Base-by-base conservation (phyloP, 92 coral and sea anemone genomes). In the Bergia puertoricense region DNA sequence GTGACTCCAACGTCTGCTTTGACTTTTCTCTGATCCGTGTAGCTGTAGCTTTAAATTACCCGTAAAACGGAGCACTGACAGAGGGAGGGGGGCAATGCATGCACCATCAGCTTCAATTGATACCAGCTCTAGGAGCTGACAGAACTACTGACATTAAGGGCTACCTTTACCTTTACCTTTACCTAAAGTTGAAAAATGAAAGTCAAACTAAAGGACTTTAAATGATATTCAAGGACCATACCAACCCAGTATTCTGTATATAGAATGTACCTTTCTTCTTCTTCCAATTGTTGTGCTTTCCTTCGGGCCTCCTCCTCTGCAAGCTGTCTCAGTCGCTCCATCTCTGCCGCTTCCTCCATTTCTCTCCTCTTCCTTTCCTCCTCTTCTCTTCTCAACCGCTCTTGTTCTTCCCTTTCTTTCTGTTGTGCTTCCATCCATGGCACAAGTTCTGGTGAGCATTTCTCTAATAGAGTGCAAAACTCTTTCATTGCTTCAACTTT, bases 391-490 rank as follows among this genome's bases (percentile, higher is more conserved):
- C 91, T 93, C 71, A 92, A 50, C 85, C 98, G 85, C 81, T 90
- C 92, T 18, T 86, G 91, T 81, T 97, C 99, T 86, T 97, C 99
- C 42, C 86, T 90, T 67, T 97, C 99, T 42, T 89, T 90, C 77
- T 94, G 94, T 71, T 97, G 99, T 8, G 99, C 99, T 78, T 97
- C 99, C 93, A 97, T 94, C 94, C 96, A 97, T 8, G 99, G 98
- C 46, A 90, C 92, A 20, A 97, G 77, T 90, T 97, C 99, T 14
- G 98, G 98, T 11, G 99, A 96, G 65, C 95, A 92, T 56, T 93
- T 91, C 77, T 96, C 99, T 56, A 97, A 88, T 68, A 97, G 93
- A n/a, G 90, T 77, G 75, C 98, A 95, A 71, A 97, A 97, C 81
- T 95, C 95, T 89, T 97, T 95, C 97, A 97, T 97, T 68, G 99